Evolutionary conservation across 2,113 vertebrate species (phyloP).

Genomic region (Bungarus multicinctus): DNA sequence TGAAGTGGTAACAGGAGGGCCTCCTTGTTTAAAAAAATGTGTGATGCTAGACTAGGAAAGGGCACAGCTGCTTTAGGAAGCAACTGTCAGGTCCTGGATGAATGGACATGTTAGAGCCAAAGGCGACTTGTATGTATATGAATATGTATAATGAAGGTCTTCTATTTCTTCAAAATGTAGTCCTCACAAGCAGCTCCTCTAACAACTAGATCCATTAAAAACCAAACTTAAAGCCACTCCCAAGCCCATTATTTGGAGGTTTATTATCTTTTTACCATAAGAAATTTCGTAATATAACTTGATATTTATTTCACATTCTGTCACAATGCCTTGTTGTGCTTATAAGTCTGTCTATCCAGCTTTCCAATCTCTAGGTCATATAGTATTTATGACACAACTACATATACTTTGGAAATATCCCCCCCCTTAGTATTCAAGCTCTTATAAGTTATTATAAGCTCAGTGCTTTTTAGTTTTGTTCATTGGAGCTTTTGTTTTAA

Average conservation of each 20-base stretch:
- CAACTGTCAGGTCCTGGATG: background rate
- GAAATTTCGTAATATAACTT: background rate
- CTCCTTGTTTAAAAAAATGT: background rate
- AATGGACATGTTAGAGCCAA: background rate
- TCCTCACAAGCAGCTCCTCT: background rate
- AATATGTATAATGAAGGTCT: too few species aligned
- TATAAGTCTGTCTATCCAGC: background rate
- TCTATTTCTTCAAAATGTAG: background rate
- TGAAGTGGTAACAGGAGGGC: background rate
- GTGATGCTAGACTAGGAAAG: background rate
- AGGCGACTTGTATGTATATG: background rate
- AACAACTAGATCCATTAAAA: background rate
- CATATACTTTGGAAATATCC: background rate
- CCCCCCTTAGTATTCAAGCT: background rate
- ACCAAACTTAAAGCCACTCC: too few species aligned
- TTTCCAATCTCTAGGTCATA: background rate
- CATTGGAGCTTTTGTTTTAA: background rate
- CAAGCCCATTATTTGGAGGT: background rate
- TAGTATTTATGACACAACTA: background rate
- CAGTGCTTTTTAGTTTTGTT: background rate
- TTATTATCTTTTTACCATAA: background rate
- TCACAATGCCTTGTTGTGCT: background rate
- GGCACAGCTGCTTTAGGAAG: background rate
- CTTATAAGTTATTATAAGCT: background rate
- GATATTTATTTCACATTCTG: background rate